Base-by-base conservation (phyloP, 2,113 vertebrate genomes). In the Psephotus haematonotus region DNA sequence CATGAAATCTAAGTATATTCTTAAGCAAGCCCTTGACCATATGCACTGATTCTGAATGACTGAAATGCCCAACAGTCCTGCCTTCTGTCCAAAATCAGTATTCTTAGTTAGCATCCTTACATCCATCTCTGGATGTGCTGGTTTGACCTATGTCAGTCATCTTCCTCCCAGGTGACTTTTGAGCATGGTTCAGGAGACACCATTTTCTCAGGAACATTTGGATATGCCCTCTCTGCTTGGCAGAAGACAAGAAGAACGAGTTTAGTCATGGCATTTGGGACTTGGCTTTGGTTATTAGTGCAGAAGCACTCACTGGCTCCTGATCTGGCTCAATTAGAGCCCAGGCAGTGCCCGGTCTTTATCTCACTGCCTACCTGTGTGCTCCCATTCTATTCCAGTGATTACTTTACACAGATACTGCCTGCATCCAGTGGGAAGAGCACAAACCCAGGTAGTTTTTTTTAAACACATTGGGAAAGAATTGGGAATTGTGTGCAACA, bases 311-410 rank as follows among this genome's bases (percentile, higher is more conserved):
- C 52, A 18, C 6, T 47, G 25, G n/a, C 33, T 88, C 49, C 55
- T 74, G 7, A 29, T 70, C 14, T 52, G 49, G 25, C 18, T 80
- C 41, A 25, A 49, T 33, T 3, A 20, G 23, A 71, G 18, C 25
- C 27, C 33, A 35, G 11, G 14, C 17, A 64, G 37, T 10, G 3
- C 11, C 18, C 1, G 0, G 4, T 37, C 25, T 59, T 59, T 29
- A 11, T 24, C 17, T 47, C 50, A 33, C 46, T 33, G 31, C 27
- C 22, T 19, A 3, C 18, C 35, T 68, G 9, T 10, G 31, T 2
- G 5, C 8, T 71, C 35, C 59, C 43, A 15, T 25, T 65, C 41
- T 37, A 14, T 46, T 81, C 37, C 63, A 35, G 6, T 13, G 7
- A 50, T 62, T 39, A 17, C 8, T 84, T 64, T 29, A 47, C 35